Percentiles rank a stretch among this genome's conserved stretches.
Evolutionary conservation across 2,113 vertebrate genomes (phyloP).

Genomic region (Nycticorax nycticorax): DNA sequence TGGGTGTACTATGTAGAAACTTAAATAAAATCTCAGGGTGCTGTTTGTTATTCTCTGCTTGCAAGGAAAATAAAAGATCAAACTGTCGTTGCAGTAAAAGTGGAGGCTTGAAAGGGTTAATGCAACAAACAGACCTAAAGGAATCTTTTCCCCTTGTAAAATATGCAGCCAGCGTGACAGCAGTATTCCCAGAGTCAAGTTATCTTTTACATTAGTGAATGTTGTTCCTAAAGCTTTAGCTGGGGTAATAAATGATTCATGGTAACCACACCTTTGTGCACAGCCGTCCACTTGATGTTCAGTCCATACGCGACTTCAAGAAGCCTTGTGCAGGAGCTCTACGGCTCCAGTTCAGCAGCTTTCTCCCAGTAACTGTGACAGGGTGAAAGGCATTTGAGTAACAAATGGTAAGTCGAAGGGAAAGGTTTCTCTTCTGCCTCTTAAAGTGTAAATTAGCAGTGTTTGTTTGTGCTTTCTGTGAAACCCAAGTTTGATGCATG

Average conservation of each 20-base stretch:
- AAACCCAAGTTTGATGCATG: neutral
- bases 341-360: slow-evolving; percentile 44
- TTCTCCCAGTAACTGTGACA: slow-evolving; percentile 59
- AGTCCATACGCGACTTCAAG: slow-evolving; percentile 58
- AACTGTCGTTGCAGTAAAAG: slow-evolving; percentile 7
- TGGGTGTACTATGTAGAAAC: neutral
- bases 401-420: slow-evolving; percentile 62
- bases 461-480: slow-evolving; percentile 42
- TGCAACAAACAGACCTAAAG: slow-evolving; percentile 40
- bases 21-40: neutral
- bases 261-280: slow-evolving; percentile 64
- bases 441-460: slow-evolving; percentile 69
- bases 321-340: slow-evolving; percentile 16
- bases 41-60: slow-evolving; percentile 1
- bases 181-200: slow-evolving; percentile 63
- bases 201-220: slow-evolving; percentile 68
- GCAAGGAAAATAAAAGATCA: slow-evolving; percentile 59
- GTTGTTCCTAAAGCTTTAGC: slow-evolving; percentile 57
- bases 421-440: slow-evolving; percentile 54
- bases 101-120: slow-evolving; percentile 37
- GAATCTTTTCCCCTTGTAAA: slow-evolving; percentile 41
- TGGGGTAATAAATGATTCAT: slow-evolving; percentile 73
- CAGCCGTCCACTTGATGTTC: slow-evolving; percentile 67
- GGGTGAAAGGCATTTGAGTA: slow-evolving; percentile 64
- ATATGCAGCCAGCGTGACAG: slow-evolving; percentile 42